Percentiles rank a stretch among this genome's conserved stretches.
Conservation (phyloP, 2,113 vertebrate genomes). For the Bostrychus sinensis region DNA sequence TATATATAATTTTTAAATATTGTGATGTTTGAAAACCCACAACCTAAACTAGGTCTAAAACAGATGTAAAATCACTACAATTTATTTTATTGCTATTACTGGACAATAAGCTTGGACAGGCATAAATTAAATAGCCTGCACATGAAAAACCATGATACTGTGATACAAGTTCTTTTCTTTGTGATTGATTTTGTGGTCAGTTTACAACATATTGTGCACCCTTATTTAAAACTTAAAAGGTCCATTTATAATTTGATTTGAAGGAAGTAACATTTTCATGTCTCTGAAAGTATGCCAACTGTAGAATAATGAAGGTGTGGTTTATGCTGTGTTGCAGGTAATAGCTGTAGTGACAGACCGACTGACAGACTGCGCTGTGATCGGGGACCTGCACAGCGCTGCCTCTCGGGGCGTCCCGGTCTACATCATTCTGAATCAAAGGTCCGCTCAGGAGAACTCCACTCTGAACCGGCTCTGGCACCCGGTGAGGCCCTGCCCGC, state of each 20-base stretch:
- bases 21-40: too few species aligned
- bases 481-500: constrained; percentile 70
- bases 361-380: constrained; percentile 84
- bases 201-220: too few species aligned
- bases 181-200: not conserved
- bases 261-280: not conserved
- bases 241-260: not conserved
- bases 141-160: too few species aligned
- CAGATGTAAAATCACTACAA: too few species aligned
- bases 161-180: too few species aligned
- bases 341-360: constrained; percentile 86
- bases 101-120: too few species aligned
- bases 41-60: too few species aligned
- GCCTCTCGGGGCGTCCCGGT: constrained; percentile 80
- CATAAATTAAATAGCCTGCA: too few species aligned
- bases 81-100: too few species aligned
- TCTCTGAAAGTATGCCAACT: not conserved
- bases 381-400: constrained; percentile 79
- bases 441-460: constrained; percentile 70
- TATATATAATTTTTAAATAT: too few species aligned
- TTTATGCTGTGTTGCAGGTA: constrained; percentile 71
- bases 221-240: too few species aligned
- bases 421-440: constrained; percentile 85
- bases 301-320: not conserved
- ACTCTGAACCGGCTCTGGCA: constrained; percentile 66